Evolutionary conservation across 2,797 vertebrate genomes (phyloP).

Genomic region (Distichodus sexfasciatus): DNA sequence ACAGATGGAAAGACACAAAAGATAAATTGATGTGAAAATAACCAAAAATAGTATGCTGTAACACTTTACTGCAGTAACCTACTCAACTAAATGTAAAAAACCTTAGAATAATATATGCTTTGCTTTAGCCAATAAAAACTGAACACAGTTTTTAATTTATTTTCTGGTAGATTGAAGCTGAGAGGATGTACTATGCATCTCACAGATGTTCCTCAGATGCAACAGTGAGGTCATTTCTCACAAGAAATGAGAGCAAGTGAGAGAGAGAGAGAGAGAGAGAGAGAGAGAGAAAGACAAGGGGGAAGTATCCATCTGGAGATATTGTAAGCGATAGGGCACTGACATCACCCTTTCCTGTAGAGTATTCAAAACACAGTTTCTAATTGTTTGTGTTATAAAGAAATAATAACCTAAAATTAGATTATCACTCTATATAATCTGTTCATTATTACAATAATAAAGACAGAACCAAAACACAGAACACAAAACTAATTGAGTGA

Average conservation of each 20-base stretch:
- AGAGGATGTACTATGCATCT: slow-evolving; percentile 63
- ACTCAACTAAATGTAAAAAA: too few species aligned
- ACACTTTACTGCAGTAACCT: background rate
- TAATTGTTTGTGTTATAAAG: slow-evolving; percentile 59
- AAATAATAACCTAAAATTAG: slow-evolving; percentile 21
- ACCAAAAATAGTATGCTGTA: background rate
- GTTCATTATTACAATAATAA: background rate
- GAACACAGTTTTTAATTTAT: too few species aligned
- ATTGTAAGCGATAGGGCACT: slow-evolving; percentile 91
- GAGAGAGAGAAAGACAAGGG: background rate
- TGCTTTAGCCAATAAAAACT: too few species aligned
- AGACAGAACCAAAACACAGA: background rate
- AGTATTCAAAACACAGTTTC: slow-evolving; percentile 76
- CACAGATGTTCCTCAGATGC: slow-evolving; percentile 86
- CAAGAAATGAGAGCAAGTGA: slow-evolving; percentile 76
- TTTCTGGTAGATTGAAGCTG: slow-evolving; percentile 63
- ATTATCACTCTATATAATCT: slow-evolving; percentile 17
- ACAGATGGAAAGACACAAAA: background rate
- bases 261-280: slow-evolving; percentile 55
- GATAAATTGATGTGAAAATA: background rate
- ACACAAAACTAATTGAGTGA: background rate
- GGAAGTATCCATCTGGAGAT: slow-evolving; percentile 64
- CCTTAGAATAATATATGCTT: too few species aligned
- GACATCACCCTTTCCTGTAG: slow-evolving; percentile 88
- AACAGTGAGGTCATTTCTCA: slow-evolving; percentile 87